A percentile compares a stretch with the other conserved stretches of the same genome.
Evolutionary conservation across 2,888 invertebrate genomes (phyloP).

Genomic region (Tyria jacobaeae): DNA sequence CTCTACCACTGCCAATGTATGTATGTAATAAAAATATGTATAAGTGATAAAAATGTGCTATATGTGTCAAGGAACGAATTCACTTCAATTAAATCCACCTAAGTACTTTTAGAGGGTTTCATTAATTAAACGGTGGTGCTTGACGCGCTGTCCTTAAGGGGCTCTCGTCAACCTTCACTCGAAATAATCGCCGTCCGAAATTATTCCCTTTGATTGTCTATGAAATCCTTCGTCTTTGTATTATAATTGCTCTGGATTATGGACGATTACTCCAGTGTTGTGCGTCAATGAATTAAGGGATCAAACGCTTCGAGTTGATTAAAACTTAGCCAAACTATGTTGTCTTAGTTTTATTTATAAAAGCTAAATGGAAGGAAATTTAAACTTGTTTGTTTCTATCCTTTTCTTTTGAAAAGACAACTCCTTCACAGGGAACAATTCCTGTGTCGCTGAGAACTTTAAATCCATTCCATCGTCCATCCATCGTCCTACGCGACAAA

Average conservation of each 20-base stretch:
- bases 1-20: too few relatives aligned
- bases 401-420: too few relatives aligned
- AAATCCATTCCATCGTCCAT: too few relatives aligned
- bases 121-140: conserved; percentile 75
- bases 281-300: conserved; percentile 32
- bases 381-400: too few relatives aligned
- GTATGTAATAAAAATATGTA: neutral
- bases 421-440: too few relatives aligned
- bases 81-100: conserved; percentile 48
- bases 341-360: neutral
- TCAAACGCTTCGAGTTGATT: conserved; percentile 35
- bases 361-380: too few relatives aligned
- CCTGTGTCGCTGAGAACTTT: too few relatives aligned
- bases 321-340: conserved; percentile 18
- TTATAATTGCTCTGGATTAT: conserved; percentile 69
- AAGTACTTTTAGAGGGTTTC: conserved; percentile 57
- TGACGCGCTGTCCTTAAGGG: conserved; percentile 56
- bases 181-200: conserved; percentile 77
- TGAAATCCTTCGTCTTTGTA: conserved; percentile 64
- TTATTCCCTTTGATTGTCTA: conserved; percentile 79
- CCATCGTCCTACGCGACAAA: too few relatives aligned
- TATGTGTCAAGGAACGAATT: conserved; percentile 43
- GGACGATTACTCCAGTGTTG: conserved; percentile 50
- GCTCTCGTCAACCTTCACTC: conserved; percentile 61
- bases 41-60: conserved; percentile 16